Evolutionary conservation across 1,140 invertebrate species (phyloP).

Genomic region (Pogonomyrmex californicus): DNA sequence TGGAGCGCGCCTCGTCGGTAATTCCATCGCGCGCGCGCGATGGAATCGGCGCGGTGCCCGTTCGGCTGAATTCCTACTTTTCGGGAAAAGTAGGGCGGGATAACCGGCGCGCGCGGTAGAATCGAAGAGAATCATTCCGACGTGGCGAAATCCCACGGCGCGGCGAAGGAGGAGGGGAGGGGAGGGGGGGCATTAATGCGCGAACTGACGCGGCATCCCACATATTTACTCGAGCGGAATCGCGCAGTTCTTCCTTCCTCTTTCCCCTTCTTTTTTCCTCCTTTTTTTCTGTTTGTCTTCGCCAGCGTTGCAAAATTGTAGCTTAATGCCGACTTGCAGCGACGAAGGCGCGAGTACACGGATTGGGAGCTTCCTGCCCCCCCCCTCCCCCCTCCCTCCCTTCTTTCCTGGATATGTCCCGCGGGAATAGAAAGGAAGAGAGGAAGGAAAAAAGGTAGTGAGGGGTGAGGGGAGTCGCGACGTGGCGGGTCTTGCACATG

Average conservation of each 20-base stretch:
- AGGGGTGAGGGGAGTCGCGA: background rate
- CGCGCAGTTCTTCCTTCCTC: background rate
- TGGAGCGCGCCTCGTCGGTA: background rate
- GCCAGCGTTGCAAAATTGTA: slow-evolving; percentile 51
- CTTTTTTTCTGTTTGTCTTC: slow-evolving; percentile 22
- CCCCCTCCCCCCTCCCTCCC: background rate
- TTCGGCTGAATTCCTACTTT: slow-evolving; percentile 38
- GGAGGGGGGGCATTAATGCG: slow-evolving; percentile 45
- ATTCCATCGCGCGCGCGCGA: slow-evolving; percentile 40
- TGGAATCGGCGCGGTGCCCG: slow-evolving; percentile 23
- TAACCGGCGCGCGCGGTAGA: slow-evolving; percentile 4
- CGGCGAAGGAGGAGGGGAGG: background rate
- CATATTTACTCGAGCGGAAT: slow-evolving; percentile 62
- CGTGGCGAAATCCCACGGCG: slow-evolving; percentile 16
- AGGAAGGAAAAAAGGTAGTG: background rate
- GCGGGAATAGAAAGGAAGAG: background rate
- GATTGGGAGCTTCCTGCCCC: slow-evolving; percentile 52
- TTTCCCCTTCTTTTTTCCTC: background rate
- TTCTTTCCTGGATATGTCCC: slow-evolving; percentile 27
- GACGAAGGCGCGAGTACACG: slow-evolving; percentile 40
- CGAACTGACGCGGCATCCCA: slow-evolving; percentile 13
- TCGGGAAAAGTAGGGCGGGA: background rate
- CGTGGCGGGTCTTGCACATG: slow-evolving; percentile 54
- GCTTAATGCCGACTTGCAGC: slow-evolving; percentile 45
- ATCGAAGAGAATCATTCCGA: slow-evolving; percentile 27